Percentiles rank a stretch among this genome's conserved stretches.
Evolutionary conservation across 2,797 vertebrate species (phyloP).

Genomic region (Falco columbarius): DNA sequence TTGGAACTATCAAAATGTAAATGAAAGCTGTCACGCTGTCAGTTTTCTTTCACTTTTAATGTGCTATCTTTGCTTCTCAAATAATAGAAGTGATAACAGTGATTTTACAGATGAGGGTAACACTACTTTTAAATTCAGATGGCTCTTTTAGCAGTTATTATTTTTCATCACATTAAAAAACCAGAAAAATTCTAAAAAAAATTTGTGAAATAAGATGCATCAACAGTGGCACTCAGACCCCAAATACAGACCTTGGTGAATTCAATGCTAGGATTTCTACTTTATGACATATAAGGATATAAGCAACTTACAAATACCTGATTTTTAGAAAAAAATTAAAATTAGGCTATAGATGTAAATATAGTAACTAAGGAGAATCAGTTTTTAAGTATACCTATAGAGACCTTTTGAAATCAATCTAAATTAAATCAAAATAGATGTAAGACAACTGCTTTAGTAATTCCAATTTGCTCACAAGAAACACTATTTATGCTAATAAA

Average conservation of each 20-base stretch:
- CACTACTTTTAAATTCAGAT: background rate
- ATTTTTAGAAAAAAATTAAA: background rate
- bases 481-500: background rate
- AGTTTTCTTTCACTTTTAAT: constrained; percentile 61
- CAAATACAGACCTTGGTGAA: background rate
- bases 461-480: background rate
- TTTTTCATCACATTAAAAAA: background rate
- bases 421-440: background rate
- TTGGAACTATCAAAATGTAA: constrained; percentile 51
- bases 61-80: constrained; percentile 38
- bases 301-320: background rate
- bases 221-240: background rate
- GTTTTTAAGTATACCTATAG: background rate
- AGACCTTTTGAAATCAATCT: background rate
- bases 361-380: background rate
- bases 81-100: constrained; percentile 11
- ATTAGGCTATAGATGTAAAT: background rate
- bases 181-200: background rate
- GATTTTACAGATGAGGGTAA: constrained; percentile 37
- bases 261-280: background rate
- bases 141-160: background rate
- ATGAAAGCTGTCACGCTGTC: constrained; percentile 58
- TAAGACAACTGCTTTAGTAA: background rate
- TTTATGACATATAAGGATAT: background rate
- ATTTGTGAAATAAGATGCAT: background rate